A percentile compares a stretch with the other conserved stretches of the same genome.
Conservation (phyloP, 1,140 invertebrate genomes). For the Maconellicoccus hirsutus region DNA sequence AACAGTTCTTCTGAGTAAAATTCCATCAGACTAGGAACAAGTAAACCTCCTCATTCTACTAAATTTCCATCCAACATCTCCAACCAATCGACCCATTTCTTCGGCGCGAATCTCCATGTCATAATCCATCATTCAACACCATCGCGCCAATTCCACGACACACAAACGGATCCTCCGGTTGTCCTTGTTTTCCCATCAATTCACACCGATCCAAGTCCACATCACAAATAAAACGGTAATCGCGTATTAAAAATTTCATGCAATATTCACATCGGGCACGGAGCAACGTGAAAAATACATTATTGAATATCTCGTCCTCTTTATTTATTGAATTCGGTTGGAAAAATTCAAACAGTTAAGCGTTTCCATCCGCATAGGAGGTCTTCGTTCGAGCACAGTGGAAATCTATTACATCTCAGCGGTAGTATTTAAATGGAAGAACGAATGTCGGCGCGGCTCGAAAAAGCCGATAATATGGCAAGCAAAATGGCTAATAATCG, state of each 20-base stretch:
- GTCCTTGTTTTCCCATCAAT: too few species aligned
- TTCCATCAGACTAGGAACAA: too few species aligned
- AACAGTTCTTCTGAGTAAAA: too few species aligned
- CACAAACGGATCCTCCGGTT: too few species aligned
- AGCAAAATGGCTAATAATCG: slow-evolving; percentile 4
- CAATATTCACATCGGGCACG: background rate
- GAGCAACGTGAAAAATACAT: slow-evolving; percentile 9
- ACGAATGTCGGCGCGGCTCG: background rate
- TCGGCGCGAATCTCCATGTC: too few species aligned
- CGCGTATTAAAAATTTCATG: background rate
- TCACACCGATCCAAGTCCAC: too few species aligned
- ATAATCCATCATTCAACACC: too few species aligned
- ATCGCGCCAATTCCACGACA: too few species aligned
- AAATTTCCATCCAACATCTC: too few species aligned
- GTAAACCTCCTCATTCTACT: too few species aligned
- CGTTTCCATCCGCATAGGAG: background rate
- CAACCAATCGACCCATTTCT: too few species aligned
- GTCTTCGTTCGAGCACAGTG: background rate
- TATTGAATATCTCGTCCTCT: background rate
- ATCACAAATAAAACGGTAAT: too few species aligned
- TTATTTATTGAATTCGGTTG: background rate
- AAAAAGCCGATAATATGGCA: background rate
- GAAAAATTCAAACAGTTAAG: background rate
- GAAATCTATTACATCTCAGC: slow-evolving; percentile 4
- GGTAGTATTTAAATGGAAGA: background rate